Evolutionary conservation across 2,888 invertebrate species (phyloP), one percentile per base, ranked within the genome.

Genomic region (Cryptus viduatorius): DNA sequence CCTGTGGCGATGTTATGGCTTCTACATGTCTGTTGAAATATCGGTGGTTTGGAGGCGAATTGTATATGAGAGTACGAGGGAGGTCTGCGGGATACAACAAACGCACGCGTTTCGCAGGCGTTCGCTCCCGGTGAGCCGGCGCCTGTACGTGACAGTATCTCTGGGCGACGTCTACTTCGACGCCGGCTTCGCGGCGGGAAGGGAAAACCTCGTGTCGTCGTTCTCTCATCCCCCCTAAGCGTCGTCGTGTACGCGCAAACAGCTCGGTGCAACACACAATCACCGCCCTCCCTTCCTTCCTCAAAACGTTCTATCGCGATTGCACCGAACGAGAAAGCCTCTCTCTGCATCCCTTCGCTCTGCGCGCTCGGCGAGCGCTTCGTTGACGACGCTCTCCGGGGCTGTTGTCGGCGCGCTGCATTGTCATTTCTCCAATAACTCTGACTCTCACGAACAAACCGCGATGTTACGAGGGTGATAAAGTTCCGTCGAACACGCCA

Each of bases 101-200:
- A 80, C 81, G 80, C 78, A 79, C 53, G 71, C 67, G 83, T 76
- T 79, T 71, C 64, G 69, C 59, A 61, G 48, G 59, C 67, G 73
- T 50, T 84, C 79, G 76, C 50, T 79, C 85, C 78, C 82, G 82
- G 82, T 85, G 89, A 89, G 86, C 87, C 90, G 90, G 88, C 90
- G 91, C 79, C 90, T 90, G 90, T 89, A 90, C 88, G 87, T 92
- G 92, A 92, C 92, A 92, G 89, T 92, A 92, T 92, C 92, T 89
- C 67, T 67, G 61, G 86, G 85, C 89, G 88, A 90, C 91, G 87
- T 82, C 90, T 88, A 89, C 90, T 87, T 82, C 90, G 89, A 89
- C 90, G 89, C 76, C 89, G 87, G 87, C 84, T 79, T 82, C 69
- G 72, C 42, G 24, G 61, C 59, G 44, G 12, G 48, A 65, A 53